Conservation (phyloP, 1,140 invertebrate species). For the Ridgeia piscesae region DNA sequence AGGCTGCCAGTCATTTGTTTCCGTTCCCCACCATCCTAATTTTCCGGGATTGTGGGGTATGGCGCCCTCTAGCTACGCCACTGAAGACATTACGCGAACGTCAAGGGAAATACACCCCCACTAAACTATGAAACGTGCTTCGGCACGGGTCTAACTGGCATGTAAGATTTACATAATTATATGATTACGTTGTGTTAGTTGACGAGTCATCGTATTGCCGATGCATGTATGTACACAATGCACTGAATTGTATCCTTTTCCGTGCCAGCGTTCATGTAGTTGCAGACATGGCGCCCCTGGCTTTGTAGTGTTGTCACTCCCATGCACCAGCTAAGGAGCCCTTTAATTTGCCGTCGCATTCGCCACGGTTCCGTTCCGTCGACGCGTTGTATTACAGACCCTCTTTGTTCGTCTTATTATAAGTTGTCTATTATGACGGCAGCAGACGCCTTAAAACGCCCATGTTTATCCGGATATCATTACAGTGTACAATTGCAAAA, state of each 20-base stretch:
- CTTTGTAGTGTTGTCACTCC: background rate
- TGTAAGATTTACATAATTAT: background rate
- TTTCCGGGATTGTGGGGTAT: no score
- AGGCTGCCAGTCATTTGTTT: no score
- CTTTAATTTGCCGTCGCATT: background rate
- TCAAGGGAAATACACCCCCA: background rate
- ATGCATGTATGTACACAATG: background rate
- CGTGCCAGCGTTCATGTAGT: background rate
- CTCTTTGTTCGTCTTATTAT: background rate
- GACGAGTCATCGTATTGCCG: background rate
- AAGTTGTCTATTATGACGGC: background rate
- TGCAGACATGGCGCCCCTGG: background rate
- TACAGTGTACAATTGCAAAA: background rate
- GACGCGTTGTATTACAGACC: background rate
- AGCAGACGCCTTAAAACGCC: background rate
- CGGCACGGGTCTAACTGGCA: background rate
- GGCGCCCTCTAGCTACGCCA: no score
- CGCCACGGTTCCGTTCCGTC: background rate
- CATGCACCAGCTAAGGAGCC: background rate
- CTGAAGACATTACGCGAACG: no score
- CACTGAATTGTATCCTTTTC: background rate
- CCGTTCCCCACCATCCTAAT: no score
- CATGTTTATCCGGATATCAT: conserved; percentile 5
- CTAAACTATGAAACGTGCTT: background rate
- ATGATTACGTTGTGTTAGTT: background rate